Evolutionary conservation across 2,888 invertebrate genomes (phyloP).

Genomic region (Mythimna impura): DNA sequence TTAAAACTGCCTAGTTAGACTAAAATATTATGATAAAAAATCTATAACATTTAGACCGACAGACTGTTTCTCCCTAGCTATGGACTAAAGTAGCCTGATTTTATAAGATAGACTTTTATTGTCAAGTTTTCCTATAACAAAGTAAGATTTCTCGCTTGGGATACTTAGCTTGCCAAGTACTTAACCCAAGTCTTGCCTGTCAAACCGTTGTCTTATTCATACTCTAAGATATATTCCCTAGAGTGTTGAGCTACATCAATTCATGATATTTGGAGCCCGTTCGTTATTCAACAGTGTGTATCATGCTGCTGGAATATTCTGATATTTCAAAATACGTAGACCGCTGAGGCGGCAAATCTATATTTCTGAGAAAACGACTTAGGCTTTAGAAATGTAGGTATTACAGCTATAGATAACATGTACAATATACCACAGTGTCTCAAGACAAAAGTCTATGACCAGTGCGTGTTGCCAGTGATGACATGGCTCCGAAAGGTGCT

Average conservation of each 20-base stretch:
- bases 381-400: background rate
- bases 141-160: background rate
- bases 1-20: too few relatives aligned
- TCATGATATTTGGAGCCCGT: conserved; percentile 35
- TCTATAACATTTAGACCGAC: too few relatives aligned
- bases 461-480: too few relatives aligned
- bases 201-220: conserved; percentile 19
- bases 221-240: conserved; percentile 21
- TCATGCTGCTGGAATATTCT: conserved; percentile 41
- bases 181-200: background rate
- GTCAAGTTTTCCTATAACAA: background rate
- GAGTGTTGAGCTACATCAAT: conserved; percentile 34
- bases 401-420: background rate
- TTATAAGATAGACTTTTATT: background rate
- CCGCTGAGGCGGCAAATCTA: background rate
- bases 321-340: conserved; percentile 15
- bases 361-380: conserved; percentile 3
- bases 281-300: conserved; percentile 40
- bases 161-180: background rate
- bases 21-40: too few relatives aligned
- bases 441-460: too few relatives aligned
- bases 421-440: too few relatives aligned
- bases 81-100: background rate
- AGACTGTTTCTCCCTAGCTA: background rate
- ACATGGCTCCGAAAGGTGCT: too few relatives aligned